Base-by-base conservation (phyloP, 2,113 vertebrate genomes). In the Myrmophylax atrothorax region DNA sequence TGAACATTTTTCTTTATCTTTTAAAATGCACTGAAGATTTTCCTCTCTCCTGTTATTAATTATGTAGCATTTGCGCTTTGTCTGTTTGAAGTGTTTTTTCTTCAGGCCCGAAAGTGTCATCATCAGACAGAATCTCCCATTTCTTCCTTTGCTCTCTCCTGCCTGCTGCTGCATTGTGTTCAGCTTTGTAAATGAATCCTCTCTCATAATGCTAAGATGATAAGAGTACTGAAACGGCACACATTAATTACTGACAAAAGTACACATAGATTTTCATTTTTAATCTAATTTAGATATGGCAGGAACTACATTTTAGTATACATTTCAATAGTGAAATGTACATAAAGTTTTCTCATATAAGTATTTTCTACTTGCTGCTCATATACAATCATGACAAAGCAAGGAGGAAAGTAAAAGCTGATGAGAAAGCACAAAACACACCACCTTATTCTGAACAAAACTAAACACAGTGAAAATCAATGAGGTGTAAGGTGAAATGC, bases 21-120 rank as follows among this genome's bases (percentile, higher is more conserved):
- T 72, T 55, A 46, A 82, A 83, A 35, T 29, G 4, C 9, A 58
- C 33, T 15, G 33, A 58, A 42, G 14, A 53, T 74, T 88, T 91
- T 72, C 14, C 14, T 85, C 40, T 84, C 26, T 19, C 20, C 22
- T 60, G 3, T 28, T 44, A 63, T 52, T 64, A 59, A 58, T 75
- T 64, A 68, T 0, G 0, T 20, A 47, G 6, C 3, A 18, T 47
- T 79, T 68, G 9, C 2, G 63, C 88, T 85, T 80, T 40, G 12
- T 44, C 12, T 49, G 0, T 52, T 76, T 83, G 37, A 25, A 3
- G 8, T 42, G 6, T 0, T 16, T 89, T 84, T 74, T 58, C 16
- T 23, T 78, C 66, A 93, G 77, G 22, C 11, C 38, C 40, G 31
- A 40, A 74, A 72, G 8, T 56, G 49, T 3, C 26, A 60, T 44